Evolutionary conservation across 2,888 invertebrate species (phyloP), one percentile per base, ranked within the genome.

Genomic region (Amblyjoppa proteus): DNA sequence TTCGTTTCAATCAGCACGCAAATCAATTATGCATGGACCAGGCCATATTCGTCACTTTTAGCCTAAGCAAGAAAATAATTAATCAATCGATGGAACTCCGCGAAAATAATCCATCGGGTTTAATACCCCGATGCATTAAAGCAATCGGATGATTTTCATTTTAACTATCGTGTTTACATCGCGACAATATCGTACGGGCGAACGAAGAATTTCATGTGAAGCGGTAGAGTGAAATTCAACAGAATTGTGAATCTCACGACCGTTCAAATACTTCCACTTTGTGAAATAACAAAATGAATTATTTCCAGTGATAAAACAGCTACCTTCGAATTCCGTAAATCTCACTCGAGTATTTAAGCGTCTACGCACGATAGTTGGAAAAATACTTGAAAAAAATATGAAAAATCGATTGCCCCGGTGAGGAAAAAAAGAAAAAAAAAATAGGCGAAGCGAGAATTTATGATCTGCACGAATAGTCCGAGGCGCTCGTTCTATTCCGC

Each of bases 401-500:
- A 75, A 75, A 61, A 61, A 45, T 74, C 34, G 31, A 41, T 41
- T 41, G 38, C 9, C 28, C 51, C 53, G n/a, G 53, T 61, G 11
- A 61, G 31, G 16, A 16, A 31, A 3, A 13, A 25, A 53, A 53
- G 1, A 9, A 25, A 56, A 56, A 25, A 31, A 61, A 31, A 13
- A 61, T 31, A 28, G 61, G 13, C 16, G 61, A 4, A 61, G 28
- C 20, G 31, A 61, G 6, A 28, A 61, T 31, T n/a, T 13, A 56
- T 56, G 34, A n/a, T 41, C 11, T 5, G n/a, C 53, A n/a, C 49
- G 20, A 53, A 71, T 66, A 38, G 25, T 56, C 41, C 56, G 41
- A 31, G 20, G 70, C 64, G 53, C 64, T 70, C 64, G 31, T 78
- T 84, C 71, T 61, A 76, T 69, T 75, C 49, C 53, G 69, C 80